Percentiles rank a stretch among this genome's conserved stretches.
phyloP scores from a whole-genome alignment of 53 echinoderm and acorn worm genomes.

The Henricia sp. region DNA sequence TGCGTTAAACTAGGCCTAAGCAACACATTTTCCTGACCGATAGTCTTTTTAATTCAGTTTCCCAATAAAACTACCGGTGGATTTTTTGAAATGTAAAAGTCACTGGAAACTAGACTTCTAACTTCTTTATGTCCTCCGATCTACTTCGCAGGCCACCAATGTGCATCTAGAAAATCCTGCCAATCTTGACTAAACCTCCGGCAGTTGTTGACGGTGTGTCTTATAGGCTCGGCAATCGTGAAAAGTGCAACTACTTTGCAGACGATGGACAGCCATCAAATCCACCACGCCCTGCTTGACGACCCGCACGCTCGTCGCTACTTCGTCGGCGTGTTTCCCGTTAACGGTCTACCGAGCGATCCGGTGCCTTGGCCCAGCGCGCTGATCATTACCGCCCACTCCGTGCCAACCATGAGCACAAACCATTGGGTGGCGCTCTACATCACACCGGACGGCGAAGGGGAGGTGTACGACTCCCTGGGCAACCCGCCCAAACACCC shows the following conservation, averaged over 20 bases:
- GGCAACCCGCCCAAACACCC: slow-evolving; percentile 56
- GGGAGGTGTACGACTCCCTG: slow-evolving; percentile 66
- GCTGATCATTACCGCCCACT: not conserved
- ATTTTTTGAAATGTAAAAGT: no score
- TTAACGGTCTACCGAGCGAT: slow-evolving; percentile 8
- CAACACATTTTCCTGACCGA: no score
- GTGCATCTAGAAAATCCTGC: no score
- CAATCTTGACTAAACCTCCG: no score
- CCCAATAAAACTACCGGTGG: no score
- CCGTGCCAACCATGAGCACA: not conserved
- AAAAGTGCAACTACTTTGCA: not conserved
- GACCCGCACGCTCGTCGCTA: not conserved
- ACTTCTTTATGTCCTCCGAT: no score
- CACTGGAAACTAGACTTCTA: no score
- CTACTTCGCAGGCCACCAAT: no score
- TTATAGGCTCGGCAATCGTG: no score
- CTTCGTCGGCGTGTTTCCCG: slow-evolving; percentile 7
- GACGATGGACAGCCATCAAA: not conserved
- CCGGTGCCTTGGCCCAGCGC: slow-evolving; percentile 25
- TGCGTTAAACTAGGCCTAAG: no score
- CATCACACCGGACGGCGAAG: slow-evolving; percentile 41
- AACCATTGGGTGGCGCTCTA: slow-evolving; percentile 73
- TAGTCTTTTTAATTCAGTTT: no score
- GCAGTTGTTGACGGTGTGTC: no score
- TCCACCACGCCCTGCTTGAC: not conserved